Conservation (phyloP, 2,797 vertebrate species). For the Apogon talboti region DNA sequence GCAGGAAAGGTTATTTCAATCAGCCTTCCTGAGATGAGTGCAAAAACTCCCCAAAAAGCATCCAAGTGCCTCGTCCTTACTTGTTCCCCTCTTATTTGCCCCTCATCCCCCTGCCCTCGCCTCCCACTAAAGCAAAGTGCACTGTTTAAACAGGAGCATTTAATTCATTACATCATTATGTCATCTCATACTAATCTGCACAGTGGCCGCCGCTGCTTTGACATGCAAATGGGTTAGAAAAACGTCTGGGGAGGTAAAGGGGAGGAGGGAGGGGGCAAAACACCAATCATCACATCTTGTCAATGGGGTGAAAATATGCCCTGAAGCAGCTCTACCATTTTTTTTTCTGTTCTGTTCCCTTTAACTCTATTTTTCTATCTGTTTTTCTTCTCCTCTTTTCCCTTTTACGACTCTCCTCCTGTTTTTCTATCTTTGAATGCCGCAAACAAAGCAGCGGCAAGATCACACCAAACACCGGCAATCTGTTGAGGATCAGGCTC, state of each 20-base stretch:
- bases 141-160: conserved; percentile 88
- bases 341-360: conserved; percentile 65
- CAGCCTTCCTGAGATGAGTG: conserved; percentile 39
- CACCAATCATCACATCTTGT: conserved; percentile 92
- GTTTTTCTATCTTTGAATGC: conserved; percentile 75
- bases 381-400: conserved; percentile 39
- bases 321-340: conserved; percentile 82
- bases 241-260: conserved; percentile 83
- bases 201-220: conserved; percentile 90
- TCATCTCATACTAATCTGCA: conserved; percentile 94
- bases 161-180: conserved; percentile 97
- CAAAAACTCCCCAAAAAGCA: conserved; percentile 35
- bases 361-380: conserved; percentile 77
- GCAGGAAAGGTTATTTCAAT: conserved; percentile 65
- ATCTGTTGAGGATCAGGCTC: conserved; percentile 91
- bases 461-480: conserved; percentile 88
- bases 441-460: conserved; percentile 81
- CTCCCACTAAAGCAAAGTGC: conserved; percentile 69
- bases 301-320: conserved; percentile 88
- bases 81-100: conserved; percentile 49
- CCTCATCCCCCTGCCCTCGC: conserved; percentile 58
- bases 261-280: conserved; percentile 82
- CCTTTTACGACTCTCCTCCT: conserved; percentile 63
- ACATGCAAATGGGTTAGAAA: conserved; percentile 94
- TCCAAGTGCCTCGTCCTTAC: conserved; percentile 46